A percentile compares a stretch with the other conserved stretches of the same genome.
Conservation (phyloP, 2,113 vertebrate genomes). For the Nibea coibor region DNA sequence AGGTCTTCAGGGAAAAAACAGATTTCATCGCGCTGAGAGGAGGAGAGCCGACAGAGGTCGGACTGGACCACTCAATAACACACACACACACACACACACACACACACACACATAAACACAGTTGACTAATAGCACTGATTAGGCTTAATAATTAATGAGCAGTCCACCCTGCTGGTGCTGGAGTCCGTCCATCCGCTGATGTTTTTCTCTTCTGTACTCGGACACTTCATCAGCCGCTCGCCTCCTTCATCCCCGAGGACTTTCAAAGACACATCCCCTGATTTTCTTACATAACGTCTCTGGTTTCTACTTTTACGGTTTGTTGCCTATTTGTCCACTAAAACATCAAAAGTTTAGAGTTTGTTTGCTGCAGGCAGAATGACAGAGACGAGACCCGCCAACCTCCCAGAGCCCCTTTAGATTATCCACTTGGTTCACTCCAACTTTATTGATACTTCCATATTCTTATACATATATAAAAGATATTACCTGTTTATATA, state of each 20-base stretch:
- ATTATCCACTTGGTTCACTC: not conserved
- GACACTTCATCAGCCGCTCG: not conserved
- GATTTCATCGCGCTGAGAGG: constrained; percentile 52
- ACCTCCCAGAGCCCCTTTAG: not conserved
- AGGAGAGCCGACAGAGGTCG: constrained; percentile 42
- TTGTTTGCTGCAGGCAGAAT: not conserved
- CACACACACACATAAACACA: not conserved
- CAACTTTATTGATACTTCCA: not conserved
- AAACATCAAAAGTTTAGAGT: not conserved
- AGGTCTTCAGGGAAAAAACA: constrained; percentile 43
- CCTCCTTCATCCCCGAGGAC: not conserved
- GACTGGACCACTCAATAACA: constrained; percentile 25
- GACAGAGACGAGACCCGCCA: not conserved
- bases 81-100: constrained; percentile 12
- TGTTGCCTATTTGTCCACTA: not conserved
- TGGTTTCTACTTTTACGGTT: not conserved
- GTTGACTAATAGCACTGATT: constrained; percentile 63
- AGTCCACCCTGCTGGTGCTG: constrained; percentile 44
- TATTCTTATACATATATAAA: not conserved
- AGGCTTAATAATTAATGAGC: constrained; percentile 74
- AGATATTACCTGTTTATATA: not conserved
- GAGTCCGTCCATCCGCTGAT: constrained; percentile 14
- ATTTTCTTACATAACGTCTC: not conserved
- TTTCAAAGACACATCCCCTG: not conserved
- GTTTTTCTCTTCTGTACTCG: constrained; percentile 8